These are phyloP conservation scores for Lota lota DNA, from an alignment of 2,113 vertebrate species.

Conservation along the genomic window DNA sequence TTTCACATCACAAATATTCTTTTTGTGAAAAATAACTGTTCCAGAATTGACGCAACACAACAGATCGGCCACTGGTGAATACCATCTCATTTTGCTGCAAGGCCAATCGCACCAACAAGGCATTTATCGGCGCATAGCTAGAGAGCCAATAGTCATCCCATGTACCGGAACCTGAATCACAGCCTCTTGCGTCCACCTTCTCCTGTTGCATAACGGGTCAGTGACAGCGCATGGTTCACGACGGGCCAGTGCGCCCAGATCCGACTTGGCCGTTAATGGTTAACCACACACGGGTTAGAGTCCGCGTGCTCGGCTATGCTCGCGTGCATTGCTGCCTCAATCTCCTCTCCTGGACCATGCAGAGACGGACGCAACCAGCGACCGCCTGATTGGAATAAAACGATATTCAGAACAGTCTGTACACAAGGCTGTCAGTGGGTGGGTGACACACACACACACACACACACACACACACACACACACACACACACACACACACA, in stretches of 20 bases:
- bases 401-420: not conserved
- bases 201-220: conserved; percentile 47
- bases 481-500: too few relatives aligned
- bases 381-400: not conserved
- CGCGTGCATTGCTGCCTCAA: conserved; percentile 13
- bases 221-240: conserved; percentile 31
- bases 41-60: too few relatives aligned
- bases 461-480: too few relatives aligned
- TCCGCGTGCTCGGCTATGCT: conserved; percentile 40
- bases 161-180: too few relatives aligned
- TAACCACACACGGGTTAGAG: conserved; percentile 66
- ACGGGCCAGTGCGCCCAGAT: conserved; percentile 26
- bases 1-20: too few relatives aligned
- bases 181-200: not conserved
- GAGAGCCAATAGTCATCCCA: too few relatives aligned
- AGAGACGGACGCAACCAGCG: not conserved
- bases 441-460: too few relatives aligned
- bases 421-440: not conserved
- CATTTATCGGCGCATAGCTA: too few relatives aligned
- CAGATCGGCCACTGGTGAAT: too few relatives aligned
- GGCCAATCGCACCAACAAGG: too few relatives aligned
- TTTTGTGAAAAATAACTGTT: too few relatives aligned
- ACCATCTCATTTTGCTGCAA: too few relatives aligned
- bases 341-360: not conserved
- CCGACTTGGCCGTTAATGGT: conserved; percentile 59